phyloP scores from a whole-genome alignment of 1,140 invertebrate species.

The Lepidostoma basale region DNA sequence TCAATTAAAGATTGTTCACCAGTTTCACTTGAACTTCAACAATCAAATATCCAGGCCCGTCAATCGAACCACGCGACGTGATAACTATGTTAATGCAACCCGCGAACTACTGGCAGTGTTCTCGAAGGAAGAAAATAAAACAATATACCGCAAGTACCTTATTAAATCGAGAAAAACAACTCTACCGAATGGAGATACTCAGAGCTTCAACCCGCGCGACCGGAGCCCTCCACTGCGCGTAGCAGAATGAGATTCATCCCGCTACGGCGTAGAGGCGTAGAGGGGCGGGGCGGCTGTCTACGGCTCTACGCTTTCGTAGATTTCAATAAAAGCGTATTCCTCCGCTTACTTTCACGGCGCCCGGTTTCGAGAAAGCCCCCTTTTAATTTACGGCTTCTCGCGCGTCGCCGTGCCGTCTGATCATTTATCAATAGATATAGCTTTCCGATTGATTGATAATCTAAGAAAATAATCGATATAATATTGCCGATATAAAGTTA shows the following conservation, averaged over 20 bases:
- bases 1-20: not conserved
- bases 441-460: slow-evolving; percentile 16
- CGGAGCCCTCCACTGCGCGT: slow-evolving; percentile 33
- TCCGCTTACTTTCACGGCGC: slow-evolving; percentile 34
- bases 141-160: not conserved
- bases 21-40: not conserved
- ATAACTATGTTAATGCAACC: not conserved
- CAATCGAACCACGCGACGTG: slow-evolving; percentile 5
- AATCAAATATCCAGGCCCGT: not conserved
- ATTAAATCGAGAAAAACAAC: slow-evolving; percentile 5
- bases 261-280: slow-evolving; percentile 29
- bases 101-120: not conserved
- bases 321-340: slow-evolving; percentile 43
- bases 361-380: slow-evolving; percentile 16
- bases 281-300: slow-evolving; percentile 28
- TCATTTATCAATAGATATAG: slow-evolving; percentile 39
- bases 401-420: slow-evolving; percentile 14
- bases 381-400: slow-evolving; percentile 36
- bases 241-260: slow-evolving; percentile 42
- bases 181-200: not conserved
- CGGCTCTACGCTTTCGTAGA: slow-evolving; percentile 35
- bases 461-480: too few relatives aligned
- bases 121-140: not conserved
- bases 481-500: too few relatives aligned
- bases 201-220: slow-evolving; percentile 29